Evolutionary conservation across 2,888 invertebrate genomes (phyloP).

Genomic region (Hesperia comma): DNA sequence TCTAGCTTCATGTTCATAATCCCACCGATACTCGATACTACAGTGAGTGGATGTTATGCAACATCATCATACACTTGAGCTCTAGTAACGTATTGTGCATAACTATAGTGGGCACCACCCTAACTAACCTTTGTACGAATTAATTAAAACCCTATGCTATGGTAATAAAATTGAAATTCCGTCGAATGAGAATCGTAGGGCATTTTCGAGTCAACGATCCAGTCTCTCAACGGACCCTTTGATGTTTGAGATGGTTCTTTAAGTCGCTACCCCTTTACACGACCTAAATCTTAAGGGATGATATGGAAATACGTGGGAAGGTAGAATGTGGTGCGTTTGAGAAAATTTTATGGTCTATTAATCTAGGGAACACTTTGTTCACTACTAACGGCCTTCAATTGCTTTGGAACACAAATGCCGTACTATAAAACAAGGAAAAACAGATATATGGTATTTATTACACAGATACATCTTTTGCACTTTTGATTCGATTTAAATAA

Average conservation of each 20-base stretch:
- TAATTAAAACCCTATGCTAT: slow-evolving; percentile 18
- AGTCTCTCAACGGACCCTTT: slow-evolving; percentile 29
- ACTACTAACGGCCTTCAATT: too few species aligned
- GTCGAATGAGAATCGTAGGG: slow-evolving; percentile 9
- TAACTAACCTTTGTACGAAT: neutral
- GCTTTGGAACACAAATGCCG: too few species aligned
- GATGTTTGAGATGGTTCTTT: slow-evolving; percentile 33
- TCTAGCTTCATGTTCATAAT: neutral
- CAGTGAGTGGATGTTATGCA: slow-evolving; percentile 23
- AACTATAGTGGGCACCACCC: slow-evolving; percentile 21
- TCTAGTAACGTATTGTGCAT: slow-evolving; percentile 31
- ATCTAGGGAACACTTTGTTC: too few species aligned
- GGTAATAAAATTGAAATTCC: slow-evolving; percentile 23
- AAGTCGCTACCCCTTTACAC: slow-evolving; percentile 29
- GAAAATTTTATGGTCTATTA: neutral
- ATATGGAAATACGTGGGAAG: slow-evolving; percentile 14
- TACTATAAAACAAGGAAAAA: too few species aligned
- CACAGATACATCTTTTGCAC: too few species aligned
- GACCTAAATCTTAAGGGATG: slow-evolving; percentile 26
- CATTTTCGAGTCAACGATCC: slow-evolving; percentile 33
- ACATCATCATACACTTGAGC: slow-evolving; percentile 21
- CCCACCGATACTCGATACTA: slow-evolving; percentile 13
- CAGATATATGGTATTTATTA: too few species aligned
- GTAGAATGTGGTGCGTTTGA: neutral
- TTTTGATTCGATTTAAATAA: too few species aligned